phyloP scores from a whole-genome alignment of 2,888 invertebrate genomes.

The Meandrusa payeni region DNA sequence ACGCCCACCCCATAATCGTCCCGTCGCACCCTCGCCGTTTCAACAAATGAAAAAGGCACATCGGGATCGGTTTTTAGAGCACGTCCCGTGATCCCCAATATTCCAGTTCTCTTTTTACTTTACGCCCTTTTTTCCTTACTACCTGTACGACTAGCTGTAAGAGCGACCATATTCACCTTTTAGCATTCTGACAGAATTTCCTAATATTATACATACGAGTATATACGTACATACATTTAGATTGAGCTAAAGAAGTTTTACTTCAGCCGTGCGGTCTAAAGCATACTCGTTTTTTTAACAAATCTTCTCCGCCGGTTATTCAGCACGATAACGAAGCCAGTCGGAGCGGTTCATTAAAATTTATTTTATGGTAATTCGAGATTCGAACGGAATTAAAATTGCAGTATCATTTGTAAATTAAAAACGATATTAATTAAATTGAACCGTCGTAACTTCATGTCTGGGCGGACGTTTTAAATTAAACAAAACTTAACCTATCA shows the following conservation, averaged over 20 bases:
- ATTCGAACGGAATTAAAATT: not conserved
- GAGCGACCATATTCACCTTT: slow-evolving; percentile 35
- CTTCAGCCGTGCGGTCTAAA: too few species aligned
- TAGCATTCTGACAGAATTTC: slow-evolving; percentile 36
- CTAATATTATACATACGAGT: slow-evolving; percentile 29
- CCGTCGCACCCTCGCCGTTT: slow-evolving; percentile 3
- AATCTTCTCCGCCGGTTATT: not conserved
- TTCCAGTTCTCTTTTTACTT: slow-evolving; percentile 3
- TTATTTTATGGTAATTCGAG: slow-evolving; percentile 12
- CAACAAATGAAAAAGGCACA: slow-evolving; percentile 17
- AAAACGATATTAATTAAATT: too few species aligned
- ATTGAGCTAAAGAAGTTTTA: too few species aligned
- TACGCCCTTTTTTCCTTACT: not conserved
- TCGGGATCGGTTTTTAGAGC: slow-evolving; percentile 11
- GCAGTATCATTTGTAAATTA: too few species aligned
- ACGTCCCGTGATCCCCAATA: slow-evolving; percentile 11
- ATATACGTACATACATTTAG: too few species aligned
- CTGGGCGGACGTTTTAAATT: too few species aligned
- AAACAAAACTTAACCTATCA: too few species aligned
- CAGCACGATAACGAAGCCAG: slow-evolving; percentile 15
- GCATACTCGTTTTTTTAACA: slow-evolving; percentile 2
- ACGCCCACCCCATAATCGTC: slow-evolving; percentile 16
- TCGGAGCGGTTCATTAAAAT: slow-evolving; percentile 20
- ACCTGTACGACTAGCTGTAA: slow-evolving; percentile 13
- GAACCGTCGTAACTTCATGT: too few species aligned